Evolutionary conservation across 2,888 invertebrate species (phyloP).

Genomic region (Rhorus exstirpatorius): DNA sequence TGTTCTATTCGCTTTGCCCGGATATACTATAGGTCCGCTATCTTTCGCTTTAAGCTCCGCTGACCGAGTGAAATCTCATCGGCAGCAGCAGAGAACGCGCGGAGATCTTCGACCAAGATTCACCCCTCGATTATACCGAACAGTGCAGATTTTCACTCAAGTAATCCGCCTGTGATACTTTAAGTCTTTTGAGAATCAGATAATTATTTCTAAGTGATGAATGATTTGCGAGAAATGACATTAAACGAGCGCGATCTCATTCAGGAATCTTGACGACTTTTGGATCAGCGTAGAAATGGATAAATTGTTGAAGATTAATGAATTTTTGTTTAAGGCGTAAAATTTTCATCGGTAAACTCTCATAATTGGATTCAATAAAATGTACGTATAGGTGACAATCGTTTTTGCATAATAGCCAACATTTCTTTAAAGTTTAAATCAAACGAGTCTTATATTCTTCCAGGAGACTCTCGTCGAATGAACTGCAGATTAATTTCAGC

Average conservation of each 20-base stretch:
- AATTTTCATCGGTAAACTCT: too few species aligned
- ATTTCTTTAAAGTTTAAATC: neutral
- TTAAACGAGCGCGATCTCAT: neutral
- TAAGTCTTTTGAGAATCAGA: constrained; percentile 33
- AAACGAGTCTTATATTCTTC: constrained; percentile 2
- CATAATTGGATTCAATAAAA: neutral
- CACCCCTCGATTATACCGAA: too few species aligned
- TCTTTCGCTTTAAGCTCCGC: constrained; percentile 46
- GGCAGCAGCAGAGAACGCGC: constrained; percentile 8
- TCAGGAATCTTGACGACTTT: constrained; percentile 11
- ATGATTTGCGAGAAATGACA: constrained; percentile 18
- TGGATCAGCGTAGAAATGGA: neutral
- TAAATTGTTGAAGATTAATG: too few species aligned
- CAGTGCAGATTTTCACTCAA: constrained; percentile 33
- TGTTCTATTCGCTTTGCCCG: constrained; percentile 32
- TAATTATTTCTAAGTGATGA: constrained; percentile 33
- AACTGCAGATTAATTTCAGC: neutral
- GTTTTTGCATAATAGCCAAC: neutral
- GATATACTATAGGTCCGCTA: constrained; percentile 17
- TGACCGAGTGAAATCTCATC: constrained; percentile 53
- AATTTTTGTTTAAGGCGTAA: too few species aligned
- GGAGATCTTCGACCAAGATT: constrained; percentile 29
- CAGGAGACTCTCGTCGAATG: neutral
- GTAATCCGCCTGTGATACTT: constrained; percentile 39
- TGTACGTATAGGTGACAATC: neutral